Conservation (phyloP, 2,113 vertebrate genomes). For the Periophthalmodon schlosseri region DNA sequence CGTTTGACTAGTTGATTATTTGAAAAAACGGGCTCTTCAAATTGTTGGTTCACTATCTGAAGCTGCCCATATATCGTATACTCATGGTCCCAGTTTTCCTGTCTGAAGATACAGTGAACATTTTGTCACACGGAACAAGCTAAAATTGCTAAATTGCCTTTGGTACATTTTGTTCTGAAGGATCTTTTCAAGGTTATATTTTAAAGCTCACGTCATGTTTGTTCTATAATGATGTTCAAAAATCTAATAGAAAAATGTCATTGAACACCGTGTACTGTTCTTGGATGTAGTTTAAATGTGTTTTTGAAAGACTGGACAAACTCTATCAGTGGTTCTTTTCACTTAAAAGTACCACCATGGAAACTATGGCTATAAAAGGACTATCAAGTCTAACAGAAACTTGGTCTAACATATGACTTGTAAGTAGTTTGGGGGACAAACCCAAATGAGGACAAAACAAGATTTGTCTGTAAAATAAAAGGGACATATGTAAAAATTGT, state of each 20-base stretch:
- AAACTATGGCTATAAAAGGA: neutral
- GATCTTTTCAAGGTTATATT: neutral
- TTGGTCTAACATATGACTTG: too few relatives aligned
- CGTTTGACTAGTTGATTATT: too few relatives aligned
- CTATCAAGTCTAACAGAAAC: too few relatives aligned
- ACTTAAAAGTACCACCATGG: neutral
- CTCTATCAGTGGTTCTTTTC: neutral
- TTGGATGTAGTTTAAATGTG: neutral
- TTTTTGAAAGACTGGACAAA: neutral
- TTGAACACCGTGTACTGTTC: neutral
- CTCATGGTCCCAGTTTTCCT: neutral
- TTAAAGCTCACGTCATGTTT: neutral
- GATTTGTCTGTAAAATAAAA: too few relatives aligned
- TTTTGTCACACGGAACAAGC: neutral
- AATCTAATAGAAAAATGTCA: neutral
- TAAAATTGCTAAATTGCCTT: neutral
- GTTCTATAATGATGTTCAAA: neutral
- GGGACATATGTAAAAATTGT: too few relatives aligned
- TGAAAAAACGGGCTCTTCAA: too few relatives aligned
- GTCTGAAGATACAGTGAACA: neutral
- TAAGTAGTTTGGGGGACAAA: too few relatives aligned
- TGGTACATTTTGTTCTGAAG: neutral
- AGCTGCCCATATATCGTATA: neutral
- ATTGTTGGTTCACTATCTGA: neutral
- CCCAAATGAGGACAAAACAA: too few relatives aligned